Percentiles rank a stretch among this genome's conserved stretches.
Conservation (phyloP, 2,888 invertebrate genomes). For the Orthonevra nobilis region DNA sequence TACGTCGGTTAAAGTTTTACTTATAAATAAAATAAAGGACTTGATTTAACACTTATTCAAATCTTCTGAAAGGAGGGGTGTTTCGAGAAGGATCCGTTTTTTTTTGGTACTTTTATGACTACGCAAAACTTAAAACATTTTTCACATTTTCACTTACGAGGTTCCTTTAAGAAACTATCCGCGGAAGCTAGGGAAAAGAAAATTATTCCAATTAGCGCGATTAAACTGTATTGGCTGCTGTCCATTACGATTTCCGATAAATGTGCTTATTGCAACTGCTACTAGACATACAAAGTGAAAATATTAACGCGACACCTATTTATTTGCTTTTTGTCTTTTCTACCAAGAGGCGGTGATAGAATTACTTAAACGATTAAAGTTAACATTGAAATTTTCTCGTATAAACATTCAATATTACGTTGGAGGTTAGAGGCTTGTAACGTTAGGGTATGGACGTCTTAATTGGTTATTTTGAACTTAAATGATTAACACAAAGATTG, state of each 20-base stretch:
- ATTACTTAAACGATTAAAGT: slow-evolving; percentile 14
- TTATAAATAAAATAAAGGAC: too few relatives aligned
- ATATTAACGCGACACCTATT: slow-evolving; percentile 25
- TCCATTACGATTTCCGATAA: not conserved
- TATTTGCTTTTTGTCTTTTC: slow-evolving; percentile 25
- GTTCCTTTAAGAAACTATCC: slow-evolving; percentile 26
- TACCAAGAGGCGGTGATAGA: slow-evolving; percentile 3
- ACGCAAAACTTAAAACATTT: not conserved
- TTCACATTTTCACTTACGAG: too few relatives aligned
- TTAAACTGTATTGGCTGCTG: not conserved
- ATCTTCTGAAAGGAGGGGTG: too few relatives aligned
- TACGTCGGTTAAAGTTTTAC: too few relatives aligned
- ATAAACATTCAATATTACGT: slow-evolving; percentile 24
- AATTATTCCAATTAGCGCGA: not conserved
- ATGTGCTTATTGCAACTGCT: slow-evolving; percentile 17
- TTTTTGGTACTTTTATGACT: not conserved
- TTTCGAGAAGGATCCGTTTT: not conserved
- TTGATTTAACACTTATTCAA: too few relatives aligned
- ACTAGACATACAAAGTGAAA: slow-evolving; percentile 8
- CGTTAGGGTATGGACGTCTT: slow-evolving; percentile 24
- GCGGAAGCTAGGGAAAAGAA: slow-evolving; percentile 16
- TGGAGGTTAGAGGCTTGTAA: slow-evolving; percentile 6
- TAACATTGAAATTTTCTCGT: slow-evolving; percentile 1
- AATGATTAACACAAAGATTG: too few relatives aligned
- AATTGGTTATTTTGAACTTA: too few relatives aligned